Conservation (phyloP, 1,140 invertebrate genomes). For the Ectropis grisescens region DNA sequence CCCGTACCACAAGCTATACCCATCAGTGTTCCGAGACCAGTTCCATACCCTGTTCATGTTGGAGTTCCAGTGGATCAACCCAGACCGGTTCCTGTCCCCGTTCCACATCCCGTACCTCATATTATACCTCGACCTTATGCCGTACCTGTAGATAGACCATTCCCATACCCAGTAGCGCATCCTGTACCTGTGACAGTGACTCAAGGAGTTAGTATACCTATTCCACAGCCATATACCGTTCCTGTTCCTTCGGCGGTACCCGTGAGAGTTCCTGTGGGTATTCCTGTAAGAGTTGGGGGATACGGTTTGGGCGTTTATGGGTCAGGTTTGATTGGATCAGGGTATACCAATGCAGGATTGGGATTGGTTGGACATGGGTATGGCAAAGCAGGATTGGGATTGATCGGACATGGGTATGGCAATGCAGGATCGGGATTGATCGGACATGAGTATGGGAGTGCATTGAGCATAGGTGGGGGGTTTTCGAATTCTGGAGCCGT, state of each 20-base stretch:
- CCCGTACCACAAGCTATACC: constrained; percentile 47
- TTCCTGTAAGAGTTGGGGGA: constrained; percentile 21
- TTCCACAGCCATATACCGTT: constrained; percentile 47
- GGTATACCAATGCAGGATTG: neutral
- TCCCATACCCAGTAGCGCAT: constrained; percentile 42
- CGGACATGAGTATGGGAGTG: no score
- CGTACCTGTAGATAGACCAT: constrained; percentile 44
- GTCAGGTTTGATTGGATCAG: constrained; percentile 1
- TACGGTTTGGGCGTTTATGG: constrained; percentile 8
- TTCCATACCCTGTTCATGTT: constrained; percentile 41
- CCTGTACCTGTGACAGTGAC: constrained; percentile 50
- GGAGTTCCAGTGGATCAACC: constrained; percentile 45
- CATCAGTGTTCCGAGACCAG: constrained; percentile 32
- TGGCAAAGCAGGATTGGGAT: constrained; percentile 6
- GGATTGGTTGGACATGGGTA: constrained; percentile 4
- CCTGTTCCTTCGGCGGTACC: constrained; percentile 43
- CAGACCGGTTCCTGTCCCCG: constrained; percentile 37
- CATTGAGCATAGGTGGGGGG: no score
- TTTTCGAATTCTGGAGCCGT: no score
- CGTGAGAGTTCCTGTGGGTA: constrained; percentile 37
- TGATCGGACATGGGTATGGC: constrained; percentile 5
- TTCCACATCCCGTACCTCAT: constrained; percentile 49
- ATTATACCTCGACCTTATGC: constrained; percentile 39
- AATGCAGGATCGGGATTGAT: neutral
- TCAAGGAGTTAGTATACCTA: constrained; percentile 51